phyloP scores from a whole-genome alignment of 2,888 invertebrate species.

The Fragum fragum region DNA sequence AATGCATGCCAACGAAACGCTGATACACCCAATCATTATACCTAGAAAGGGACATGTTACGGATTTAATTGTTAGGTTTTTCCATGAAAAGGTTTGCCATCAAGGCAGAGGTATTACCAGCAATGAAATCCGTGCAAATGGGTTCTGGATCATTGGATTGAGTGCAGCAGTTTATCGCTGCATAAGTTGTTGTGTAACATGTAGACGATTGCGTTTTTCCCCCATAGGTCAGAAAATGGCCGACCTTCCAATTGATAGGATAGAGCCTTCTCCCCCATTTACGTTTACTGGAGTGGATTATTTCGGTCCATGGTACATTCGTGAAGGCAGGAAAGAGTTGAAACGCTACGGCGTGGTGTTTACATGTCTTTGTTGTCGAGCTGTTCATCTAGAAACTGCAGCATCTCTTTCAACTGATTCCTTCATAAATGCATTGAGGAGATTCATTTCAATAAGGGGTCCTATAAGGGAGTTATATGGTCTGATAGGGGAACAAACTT shows the following conservation, averaged over 20 bases:
- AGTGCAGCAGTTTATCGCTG: conserved; percentile 64
- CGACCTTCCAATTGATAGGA: conserved; percentile 77
- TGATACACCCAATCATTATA: conserved; percentile 66
- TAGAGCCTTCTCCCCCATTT: no score
- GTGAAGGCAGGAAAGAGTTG: conserved; percentile 71
- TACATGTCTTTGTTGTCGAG: conserved; percentile 78
- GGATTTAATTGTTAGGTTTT: conserved; percentile 55
- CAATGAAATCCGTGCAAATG: conserved; percentile 60
- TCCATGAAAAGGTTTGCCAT: conserved; percentile 58
- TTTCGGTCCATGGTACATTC: no score
- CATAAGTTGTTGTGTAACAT: conserved; percentile 75
- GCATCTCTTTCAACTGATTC: conserved; percentile 58
- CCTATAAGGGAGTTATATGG: conserved; percentile 15
- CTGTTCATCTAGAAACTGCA: conserved; percentile 76
- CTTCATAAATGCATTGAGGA: conserved; percentile 59
- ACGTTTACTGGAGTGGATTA: no score
- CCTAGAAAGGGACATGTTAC: conserved; percentile 62
- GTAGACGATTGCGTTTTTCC: conserved; percentile 71
- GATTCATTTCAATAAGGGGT: conserved; percentile 34
- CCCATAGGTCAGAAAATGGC: conserved; percentile 76
- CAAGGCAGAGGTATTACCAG: conserved; percentile 66
- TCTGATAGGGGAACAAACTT: conserved; percentile 37
- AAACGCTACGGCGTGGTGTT: conserved; percentile 82
- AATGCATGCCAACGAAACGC: background rate
- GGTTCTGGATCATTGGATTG: conserved; percentile 79